These are phyloP conservation scores for Tyrophagus putrescentiae DNA, from an alignment of 1,140 invertebrate genomes.

Conservation along the genomic window DNA sequence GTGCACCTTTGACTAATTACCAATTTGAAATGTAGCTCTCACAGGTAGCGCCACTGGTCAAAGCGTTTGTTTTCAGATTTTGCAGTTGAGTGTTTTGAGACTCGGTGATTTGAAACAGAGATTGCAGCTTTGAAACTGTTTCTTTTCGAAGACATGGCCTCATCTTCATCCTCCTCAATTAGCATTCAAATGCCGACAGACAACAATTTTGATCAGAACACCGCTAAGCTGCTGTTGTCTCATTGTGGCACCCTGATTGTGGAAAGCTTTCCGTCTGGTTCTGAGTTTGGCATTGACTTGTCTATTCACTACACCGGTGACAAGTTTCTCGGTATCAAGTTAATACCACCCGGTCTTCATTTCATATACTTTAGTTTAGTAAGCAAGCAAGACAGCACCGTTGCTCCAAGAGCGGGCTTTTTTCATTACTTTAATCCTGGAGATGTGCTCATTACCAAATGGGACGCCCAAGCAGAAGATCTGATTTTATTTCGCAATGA, in stretches of 20 bases:
- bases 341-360: conserved; percentile 94
- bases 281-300: conserved; percentile 64
- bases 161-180: not conserved
- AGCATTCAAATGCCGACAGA: not conserved
- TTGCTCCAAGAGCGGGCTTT: conserved; percentile 64
- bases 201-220: conserved; percentile 43
- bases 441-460: conserved; percentile 71
- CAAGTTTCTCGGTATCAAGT: conserved; percentile 88
- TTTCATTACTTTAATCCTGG: conserved; percentile 65
- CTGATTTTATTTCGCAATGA: conserved; percentile 38
- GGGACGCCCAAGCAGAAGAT: conserved; percentile 47
- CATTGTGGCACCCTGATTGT: conserved; percentile 59
- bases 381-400: conserved; percentile 36
- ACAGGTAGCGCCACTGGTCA: not conserved
- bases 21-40: not conserved
- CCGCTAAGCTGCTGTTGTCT: conserved; percentile 55
- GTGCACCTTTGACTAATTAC: too few relatives aligned
- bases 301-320: conserved; percentile 80
- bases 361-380: conserved; percentile 68
- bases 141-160: not conserved
- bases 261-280: conserved; percentile 35
- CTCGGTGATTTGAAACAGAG: too few relatives aligned
- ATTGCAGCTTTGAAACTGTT: not conserved
- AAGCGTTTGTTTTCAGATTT: too few relatives aligned
- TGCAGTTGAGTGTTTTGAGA: too few relatives aligned